Base-by-base conservation (phyloP, 2,888 invertebrate species). In the Esperia sulphurella region DNA sequence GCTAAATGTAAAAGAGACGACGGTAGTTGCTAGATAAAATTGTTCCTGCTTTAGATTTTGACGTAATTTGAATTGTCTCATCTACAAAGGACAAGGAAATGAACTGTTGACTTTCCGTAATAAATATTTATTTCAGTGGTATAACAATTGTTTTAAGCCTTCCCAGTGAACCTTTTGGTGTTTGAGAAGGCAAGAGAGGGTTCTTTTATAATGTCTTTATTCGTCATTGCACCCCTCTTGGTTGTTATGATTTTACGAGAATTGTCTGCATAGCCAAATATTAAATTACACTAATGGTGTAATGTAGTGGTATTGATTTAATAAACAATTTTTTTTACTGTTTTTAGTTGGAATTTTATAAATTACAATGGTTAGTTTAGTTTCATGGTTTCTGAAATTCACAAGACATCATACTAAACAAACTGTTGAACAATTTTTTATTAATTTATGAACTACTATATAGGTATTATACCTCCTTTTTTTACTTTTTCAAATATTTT, bases 61-160 rank as follows among this genome's bases (percentile, higher is more conserved):
- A 56, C 51, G 57, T 58, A 59, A 65, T 63, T 69, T 59, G 10
- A 55, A 56, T 55, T 56, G 53, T 57, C 52, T 50, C 54, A 56
- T 57, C 59, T 58, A 56, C 60, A 64, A 64, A 67, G 59, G 61
- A 62, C 62, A 50, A 50, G 52, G 65, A 48, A 52, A 58, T 58
- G 69, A 64, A 66, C 57, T 64, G 69, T 70, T 68, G 67, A 65
- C 68, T 75, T 56, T 61, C 45, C 50, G 57, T 59, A 59, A 64
- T 68, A 74, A 74, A 74, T 74, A 73, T 75, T 77, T 76, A 68
- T 66, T 61, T 63, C 57, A 61, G 69, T 56, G 65, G 66, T 57
- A 51, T 53, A 61, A 63, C 59, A 65, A 70, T 67, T 68, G 65
- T 72, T 67, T 65, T 59, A 65, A 68, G 61, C 61, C 57, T 66